phyloP scores from a whole-genome alignment of 1,140 invertebrate genomes.

The Lerema accius region DNA sequence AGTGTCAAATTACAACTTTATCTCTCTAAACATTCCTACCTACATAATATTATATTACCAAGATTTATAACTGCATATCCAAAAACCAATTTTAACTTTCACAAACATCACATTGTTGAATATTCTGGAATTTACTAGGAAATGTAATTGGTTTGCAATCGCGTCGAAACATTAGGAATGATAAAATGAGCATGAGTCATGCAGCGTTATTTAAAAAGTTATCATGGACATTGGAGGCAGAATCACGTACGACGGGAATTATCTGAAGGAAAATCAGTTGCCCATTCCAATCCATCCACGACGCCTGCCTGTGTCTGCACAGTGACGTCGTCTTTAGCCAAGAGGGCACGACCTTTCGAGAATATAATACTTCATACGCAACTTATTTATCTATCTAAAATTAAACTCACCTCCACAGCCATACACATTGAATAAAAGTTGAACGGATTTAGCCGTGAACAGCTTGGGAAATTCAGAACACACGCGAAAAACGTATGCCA shows the following conservation, averaged over 20 bases:
- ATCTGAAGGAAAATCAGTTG: conserved; percentile 53
- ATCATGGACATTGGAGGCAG: background rate
- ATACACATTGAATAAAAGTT: conserved; percentile 83
- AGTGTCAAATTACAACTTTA: background rate
- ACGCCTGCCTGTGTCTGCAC: conserved; percentile 46
- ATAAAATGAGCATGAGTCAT: no score
- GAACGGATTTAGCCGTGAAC: conserved; percentile 81
- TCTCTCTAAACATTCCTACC: no score
- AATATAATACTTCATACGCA: conserved; percentile 25
- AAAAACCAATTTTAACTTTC: background rate
- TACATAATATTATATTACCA: background rate
- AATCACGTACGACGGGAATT: background rate
- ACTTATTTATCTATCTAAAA: conserved; percentile 23
- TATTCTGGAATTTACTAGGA: background rate
- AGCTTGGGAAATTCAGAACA: conserved; percentile 72
- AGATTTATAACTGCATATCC: background rate
- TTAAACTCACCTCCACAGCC: conserved; percentile 80
- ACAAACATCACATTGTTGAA: background rate
- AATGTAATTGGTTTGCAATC: background rate
- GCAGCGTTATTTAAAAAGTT: background rate
- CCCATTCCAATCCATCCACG: conserved; percentile 51
- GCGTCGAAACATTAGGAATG: background rate
- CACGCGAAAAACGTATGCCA: conserved; percentile 76
- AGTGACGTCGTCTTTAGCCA: conserved; percentile 60
- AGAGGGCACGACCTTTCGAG: conserved; percentile 61